Conservation (phyloP, 2,113 vertebrate species). For the Chlamydotis undulata region DNA sequence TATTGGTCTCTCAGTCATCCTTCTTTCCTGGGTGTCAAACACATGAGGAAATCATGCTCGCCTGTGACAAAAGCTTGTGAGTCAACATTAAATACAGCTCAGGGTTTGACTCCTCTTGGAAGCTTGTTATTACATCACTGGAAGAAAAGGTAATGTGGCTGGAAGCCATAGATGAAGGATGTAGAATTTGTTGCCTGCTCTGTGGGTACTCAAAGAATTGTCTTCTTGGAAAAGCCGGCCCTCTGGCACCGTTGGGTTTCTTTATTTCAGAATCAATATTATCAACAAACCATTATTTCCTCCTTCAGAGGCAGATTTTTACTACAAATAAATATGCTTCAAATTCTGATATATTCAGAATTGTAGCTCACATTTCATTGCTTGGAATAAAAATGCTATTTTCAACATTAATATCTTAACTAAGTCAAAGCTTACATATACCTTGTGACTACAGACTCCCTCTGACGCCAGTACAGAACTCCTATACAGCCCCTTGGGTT, state of each 20-base stretch:
- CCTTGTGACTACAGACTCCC: not conserved
- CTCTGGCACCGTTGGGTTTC: not conserved
- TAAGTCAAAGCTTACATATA: not conserved
- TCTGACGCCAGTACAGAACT: not conserved
- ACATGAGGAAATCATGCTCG: not conserved
- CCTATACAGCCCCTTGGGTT: not conserved
- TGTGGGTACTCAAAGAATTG: not conserved
- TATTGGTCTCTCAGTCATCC: not conserved
- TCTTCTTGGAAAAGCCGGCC: not conserved
- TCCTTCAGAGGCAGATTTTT: not conserved
- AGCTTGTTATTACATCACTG: not conserved
- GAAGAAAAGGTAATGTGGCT: not conserved
- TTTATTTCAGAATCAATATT: not conserved
- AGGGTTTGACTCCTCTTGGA: not conserved
- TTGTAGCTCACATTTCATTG: not conserved
- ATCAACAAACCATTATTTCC: not conserved
- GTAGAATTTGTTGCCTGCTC: not conserved
- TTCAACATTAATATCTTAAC: slow-evolving; percentile 5
- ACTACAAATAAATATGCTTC: not conserved
- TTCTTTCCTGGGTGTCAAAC: not conserved
- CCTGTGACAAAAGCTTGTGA: slow-evolving; percentile 7
- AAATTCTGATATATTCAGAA: slow-evolving; percentile 7
- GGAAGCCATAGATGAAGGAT: not conserved
- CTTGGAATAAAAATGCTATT: not conserved
- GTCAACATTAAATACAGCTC: not conserved